Base-by-base conservation (phyloP, 2,797 vertebrate species). In the Pristis pectinata region DNA sequence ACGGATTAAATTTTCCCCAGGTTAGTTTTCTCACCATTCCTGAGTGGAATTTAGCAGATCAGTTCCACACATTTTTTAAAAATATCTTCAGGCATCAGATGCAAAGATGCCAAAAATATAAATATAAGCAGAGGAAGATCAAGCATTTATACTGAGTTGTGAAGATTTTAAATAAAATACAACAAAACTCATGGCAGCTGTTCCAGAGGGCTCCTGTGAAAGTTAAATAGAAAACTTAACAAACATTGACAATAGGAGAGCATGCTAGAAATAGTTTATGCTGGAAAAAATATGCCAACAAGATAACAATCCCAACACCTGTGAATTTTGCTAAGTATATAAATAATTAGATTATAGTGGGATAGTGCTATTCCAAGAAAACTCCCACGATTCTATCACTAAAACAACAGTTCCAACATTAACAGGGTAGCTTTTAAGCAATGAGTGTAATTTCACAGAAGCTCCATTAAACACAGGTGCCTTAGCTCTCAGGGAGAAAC, bases 161-260 rank as follows among this genome's bases (percentile, higher is more conserved):
- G 87, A 37, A 91, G 85, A 30, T 22, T 64, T 91, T 41, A 91
- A 91, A 64, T 91, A 91, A 91, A 89, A 64, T 64, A 64, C 37
- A 91, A 64, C 87, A 64, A 64, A 91, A 61, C 77, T 17, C 77
- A 79, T 79, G 37, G 37, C 87, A 64, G n/a, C 87, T 64, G n/a
- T 37, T 17, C 59, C 64, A 24, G 83, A 91, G n/a, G 87, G n/a
- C n/a, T 64, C 85, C 34, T 61, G 85, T 64, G 87, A 91, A 91
- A 64, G n/a, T 8, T 37, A 0, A 89, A 89, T 59, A 89, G n/a
- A 87, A 15, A 34, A 11, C 30, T 87, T 89, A 56, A 61, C 15
- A 34, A 61, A n/a, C 4, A 61, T 53, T 89, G 56, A 59, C 53
- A n/a, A 89, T 89, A 61, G 56, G 13, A 19, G 56, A 19, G 15